Conservation (phyloP, 1,140 invertebrate species). For the Meloidogyne floridensis region DNA sequence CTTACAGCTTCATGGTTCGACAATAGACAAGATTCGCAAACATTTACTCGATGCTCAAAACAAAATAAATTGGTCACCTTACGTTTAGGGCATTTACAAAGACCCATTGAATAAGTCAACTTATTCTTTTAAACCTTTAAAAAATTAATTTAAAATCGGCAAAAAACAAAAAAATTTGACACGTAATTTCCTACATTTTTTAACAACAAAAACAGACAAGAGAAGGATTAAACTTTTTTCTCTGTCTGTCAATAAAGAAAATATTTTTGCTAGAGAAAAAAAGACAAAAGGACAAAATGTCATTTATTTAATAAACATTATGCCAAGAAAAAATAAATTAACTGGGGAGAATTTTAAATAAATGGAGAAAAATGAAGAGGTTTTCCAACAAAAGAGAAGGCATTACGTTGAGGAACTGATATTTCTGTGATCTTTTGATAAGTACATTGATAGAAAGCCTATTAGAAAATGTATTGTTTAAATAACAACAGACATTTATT, state of each 20-base stretch:
- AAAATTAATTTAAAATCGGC: background rate
- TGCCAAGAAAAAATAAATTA: no score
- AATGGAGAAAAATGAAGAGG: no score
- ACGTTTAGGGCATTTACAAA: constrained; percentile 94
- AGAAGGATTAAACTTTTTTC: background rate
- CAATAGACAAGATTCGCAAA: constrained; percentile 96
- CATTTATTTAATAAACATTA: no score
- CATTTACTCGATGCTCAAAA: constrained; percentile 96
- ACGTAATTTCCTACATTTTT: background rate
- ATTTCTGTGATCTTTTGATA: no score
- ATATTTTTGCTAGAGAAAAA: background rate
- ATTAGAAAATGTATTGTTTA: no score
- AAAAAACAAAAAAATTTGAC: background rate
- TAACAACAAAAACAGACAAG: background rate
- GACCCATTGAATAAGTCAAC: constrained; percentile 75
- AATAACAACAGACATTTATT: no score
- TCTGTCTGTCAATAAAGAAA: background rate
- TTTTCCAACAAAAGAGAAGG: no score
- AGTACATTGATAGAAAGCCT: no score
- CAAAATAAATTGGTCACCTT: constrained; percentile 96
- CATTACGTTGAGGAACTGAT: no score
- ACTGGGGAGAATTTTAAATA: no score
- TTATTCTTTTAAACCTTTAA: background rate
- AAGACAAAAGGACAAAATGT: background rate
- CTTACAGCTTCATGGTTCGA: constrained; percentile 83